Evolutionary conservation across 2,888 invertebrate genomes (phyloP).

Genomic region (Folsomia manolachei): DNA sequence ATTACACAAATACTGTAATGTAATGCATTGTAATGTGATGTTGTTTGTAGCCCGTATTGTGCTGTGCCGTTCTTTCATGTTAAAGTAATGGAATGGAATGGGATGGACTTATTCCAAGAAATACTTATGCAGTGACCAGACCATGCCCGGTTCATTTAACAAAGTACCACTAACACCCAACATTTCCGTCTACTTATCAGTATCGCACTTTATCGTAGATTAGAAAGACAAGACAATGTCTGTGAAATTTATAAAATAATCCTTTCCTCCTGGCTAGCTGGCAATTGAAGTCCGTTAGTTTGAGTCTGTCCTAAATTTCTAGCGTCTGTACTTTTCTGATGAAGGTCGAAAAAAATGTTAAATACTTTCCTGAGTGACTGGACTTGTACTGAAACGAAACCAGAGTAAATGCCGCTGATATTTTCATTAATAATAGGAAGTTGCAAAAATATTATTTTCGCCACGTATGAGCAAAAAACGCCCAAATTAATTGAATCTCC

Average conservation of each 20-base stretch:
- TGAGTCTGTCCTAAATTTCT: background rate
- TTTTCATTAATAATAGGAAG: background rate
- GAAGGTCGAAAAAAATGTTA: background rate
- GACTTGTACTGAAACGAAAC: too few relatives aligned
- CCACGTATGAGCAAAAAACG: background rate
- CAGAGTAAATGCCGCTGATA: background rate
- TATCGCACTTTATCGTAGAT: background rate
- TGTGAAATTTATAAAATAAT: background rate
- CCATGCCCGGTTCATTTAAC: background rate
- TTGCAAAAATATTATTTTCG: background rate
- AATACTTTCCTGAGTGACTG: too few relatives aligned
- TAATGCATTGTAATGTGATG: background rate
- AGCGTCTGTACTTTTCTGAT: background rate
- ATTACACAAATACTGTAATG: too few relatives aligned
- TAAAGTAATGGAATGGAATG: too few relatives aligned
- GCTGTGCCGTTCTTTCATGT: background rate
- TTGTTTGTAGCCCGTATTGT: background rate
- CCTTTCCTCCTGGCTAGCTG: background rate
- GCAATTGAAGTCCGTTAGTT: too few relatives aligned
- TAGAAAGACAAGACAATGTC: background rate
- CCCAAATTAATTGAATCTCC: background rate
- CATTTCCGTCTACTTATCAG: background rate
- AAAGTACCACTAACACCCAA: background rate
- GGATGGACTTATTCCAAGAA: background rate
- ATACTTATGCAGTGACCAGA: background rate